Evolutionary conservation across 1,140 invertebrate species (phyloP), one percentile per base, ranked within the genome.

Genomic region (Zaprionus africanus): DNA sequence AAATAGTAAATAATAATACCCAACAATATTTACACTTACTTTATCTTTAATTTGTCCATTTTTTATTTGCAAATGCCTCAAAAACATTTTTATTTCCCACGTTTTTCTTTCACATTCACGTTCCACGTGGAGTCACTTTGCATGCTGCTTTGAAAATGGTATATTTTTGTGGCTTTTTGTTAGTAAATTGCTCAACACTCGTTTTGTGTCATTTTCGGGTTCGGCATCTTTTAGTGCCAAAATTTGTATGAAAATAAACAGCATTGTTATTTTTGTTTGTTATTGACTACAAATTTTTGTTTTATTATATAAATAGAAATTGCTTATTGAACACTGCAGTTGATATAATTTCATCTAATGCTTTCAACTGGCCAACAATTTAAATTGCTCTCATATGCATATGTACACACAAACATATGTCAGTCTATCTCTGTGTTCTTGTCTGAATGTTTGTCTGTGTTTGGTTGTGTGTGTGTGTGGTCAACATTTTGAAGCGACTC

Each of bases 221-320:
- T 19, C 12, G 12, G 13, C 36, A 46, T n/a, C 12, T 13, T 28
- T 70, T 67, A 36, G 66, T 28, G 13, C 9, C 12, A 59, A 24
- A 4, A 15, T 13, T 15, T 13, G 5, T 9, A 15, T 31, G 13
- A 28, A 53, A 58, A 53, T 53, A 58, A 71, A 76, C 67, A 71
- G 28, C 56, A 69, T 65, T 67, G 46, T 54, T 63, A 19, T 28
- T 53, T 70, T 82, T 81, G 26, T 72, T 72, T 72, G 63, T 69
- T 77, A 77, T 66, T 62, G 28, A 73, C 69, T 77, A 71, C 49
- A 65, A 65, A 54, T 46, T 72, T 63, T 56, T 54, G 19, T 78
- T 79, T 87, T 88, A 87, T 86, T 87, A 88, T 87, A 90, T 87
- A 87, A 90, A 90, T 87, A 87, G 81, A 87, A 90, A 87, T 90